phyloP scores from a whole-genome alignment of 2,113 vertebrate genomes.

The Hypocryptadius cinnamomeus region DNA sequence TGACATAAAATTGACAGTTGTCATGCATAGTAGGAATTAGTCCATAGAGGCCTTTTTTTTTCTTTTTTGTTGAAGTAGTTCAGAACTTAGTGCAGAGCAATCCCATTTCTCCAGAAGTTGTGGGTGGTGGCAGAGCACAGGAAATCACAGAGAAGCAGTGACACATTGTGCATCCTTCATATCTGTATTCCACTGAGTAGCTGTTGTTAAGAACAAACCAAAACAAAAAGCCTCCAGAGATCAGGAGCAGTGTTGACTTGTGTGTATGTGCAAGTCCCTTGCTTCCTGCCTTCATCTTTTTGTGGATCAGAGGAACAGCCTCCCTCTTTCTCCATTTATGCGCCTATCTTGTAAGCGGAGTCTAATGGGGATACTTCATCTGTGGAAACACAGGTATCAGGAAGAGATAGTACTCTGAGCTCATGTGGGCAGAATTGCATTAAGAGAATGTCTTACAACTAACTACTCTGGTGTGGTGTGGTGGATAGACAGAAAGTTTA shows the following conservation, averaged over 20 bases:
- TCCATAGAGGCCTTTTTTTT: not conserved
- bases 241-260: not conserved
- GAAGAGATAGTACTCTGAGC: not conserved
- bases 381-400: not conserved
- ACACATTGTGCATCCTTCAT: not conserved
- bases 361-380: not conserved
- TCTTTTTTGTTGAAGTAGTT: not conserved
- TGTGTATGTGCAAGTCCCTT: not conserved
- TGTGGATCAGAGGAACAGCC: not conserved
- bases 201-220: not conserved
- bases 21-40: not conserved
- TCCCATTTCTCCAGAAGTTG: not conserved
- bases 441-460: not conserved
- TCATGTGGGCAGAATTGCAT: not conserved
- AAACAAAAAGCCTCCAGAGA: not conserved
- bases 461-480: not conserved
- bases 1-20: not conserved
- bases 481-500: not conserved
- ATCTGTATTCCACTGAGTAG: not conserved
- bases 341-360: fast-evolving
- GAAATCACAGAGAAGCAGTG: not conserved
- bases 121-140: not conserved
- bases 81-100: not conserved
- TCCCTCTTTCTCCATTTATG: not conserved
- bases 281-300: not conserved